Conservation (phyloP, 2,888 invertebrate genomes). For the Hypomecis punctinalis region DNA sequence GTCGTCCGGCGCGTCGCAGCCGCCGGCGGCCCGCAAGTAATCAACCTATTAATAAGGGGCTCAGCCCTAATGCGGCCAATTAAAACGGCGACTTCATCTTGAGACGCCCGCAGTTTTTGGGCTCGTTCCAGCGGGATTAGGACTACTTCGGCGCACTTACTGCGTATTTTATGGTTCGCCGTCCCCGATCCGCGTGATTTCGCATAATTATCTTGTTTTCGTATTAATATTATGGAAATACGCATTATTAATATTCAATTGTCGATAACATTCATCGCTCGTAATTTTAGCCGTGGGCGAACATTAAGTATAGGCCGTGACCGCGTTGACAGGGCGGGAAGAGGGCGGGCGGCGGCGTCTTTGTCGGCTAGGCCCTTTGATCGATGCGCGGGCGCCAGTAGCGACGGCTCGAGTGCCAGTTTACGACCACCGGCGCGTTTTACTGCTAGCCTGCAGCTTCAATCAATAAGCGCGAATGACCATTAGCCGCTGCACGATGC, state of each 20-base stretch:
- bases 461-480: conserved; percentile 68
- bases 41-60: conserved; percentile 84
- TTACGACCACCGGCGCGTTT: conserved; percentile 78
- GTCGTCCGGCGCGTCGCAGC: conserved; percentile 44
- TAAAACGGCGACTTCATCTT: conserved; percentile 80
- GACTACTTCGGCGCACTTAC: conserved; percentile 65
- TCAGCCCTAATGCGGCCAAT: conserved; percentile 81
- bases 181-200: conserved; percentile 49
- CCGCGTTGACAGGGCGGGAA: conserved; percentile 78
- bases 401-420: conserved; percentile 74
- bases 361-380: conserved; percentile 78
- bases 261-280: conserved; percentile 71
- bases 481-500: conserved; percentile 59
- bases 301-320: conserved; percentile 72
- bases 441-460: conserved; percentile 72
- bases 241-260: conserved; percentile 72
- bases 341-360: conserved; percentile 63
- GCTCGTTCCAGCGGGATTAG: conserved; percentile 79
- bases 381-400: conserved; percentile 76
- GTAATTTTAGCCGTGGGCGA: conserved; percentile 75
- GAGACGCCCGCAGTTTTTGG: conserved; percentile 83
- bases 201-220: conserved; percentile 49
- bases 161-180: conserved; percentile 53
- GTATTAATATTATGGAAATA: conserved; percentile 71
- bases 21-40: conserved; percentile 73